Percentiles rank a stretch among this genome's conserved stretches.
These are phyloP conservation scores for Epinephelus cyanopodus DNA, from an alignment of 2,113 vertebrate genomes.

Conservation along the genomic window DNA sequence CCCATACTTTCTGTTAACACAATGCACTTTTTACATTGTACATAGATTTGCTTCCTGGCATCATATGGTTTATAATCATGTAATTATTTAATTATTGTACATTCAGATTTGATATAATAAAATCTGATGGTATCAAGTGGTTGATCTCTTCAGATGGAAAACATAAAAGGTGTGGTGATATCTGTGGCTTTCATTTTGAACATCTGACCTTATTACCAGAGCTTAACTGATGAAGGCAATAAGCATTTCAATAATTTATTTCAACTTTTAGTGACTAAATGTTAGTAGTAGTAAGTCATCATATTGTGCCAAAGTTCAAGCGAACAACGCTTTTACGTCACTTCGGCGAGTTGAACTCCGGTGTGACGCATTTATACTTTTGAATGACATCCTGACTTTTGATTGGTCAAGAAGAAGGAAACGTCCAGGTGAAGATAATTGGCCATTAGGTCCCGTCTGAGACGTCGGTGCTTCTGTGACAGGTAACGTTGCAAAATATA, in stretches of 20 bases:
- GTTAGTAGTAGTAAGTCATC: background rate
- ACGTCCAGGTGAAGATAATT: slow-evolving; percentile 37
- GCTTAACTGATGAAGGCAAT: background rate
- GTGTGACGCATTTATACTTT: background rate
- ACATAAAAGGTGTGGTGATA: background rate
- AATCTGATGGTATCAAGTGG: slow-evolving; percentile 52
- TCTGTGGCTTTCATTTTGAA: background rate
- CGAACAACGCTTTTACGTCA: background rate
- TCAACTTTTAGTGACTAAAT: too few species aligned
- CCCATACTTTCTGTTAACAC: slow-evolving; percentile 66
- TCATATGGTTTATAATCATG: slow-evolving; percentile 70
- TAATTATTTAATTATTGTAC: slow-evolving; percentile 80
- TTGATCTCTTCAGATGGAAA: slow-evolving; percentile 1
- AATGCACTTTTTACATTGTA: slow-evolving; percentile 81
- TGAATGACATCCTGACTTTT: background rate
- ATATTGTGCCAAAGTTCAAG: slow-evolving; percentile 39
- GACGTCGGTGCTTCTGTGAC: background rate
- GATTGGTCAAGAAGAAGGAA: background rate
- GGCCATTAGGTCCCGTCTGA: background rate
- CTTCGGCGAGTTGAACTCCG: background rate
- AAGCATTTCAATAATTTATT: background rate
- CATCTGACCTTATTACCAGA: background rate
- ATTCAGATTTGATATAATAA: slow-evolving; percentile 79
- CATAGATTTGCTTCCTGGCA: slow-evolving; percentile 69
- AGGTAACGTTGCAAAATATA: slow-evolving; percentile 16